Evolutionary conservation across 1,140 invertebrate genomes (phyloP), one percentile per base, ranked within the genome.

Genomic region (Diachasma alloeum): DNA sequence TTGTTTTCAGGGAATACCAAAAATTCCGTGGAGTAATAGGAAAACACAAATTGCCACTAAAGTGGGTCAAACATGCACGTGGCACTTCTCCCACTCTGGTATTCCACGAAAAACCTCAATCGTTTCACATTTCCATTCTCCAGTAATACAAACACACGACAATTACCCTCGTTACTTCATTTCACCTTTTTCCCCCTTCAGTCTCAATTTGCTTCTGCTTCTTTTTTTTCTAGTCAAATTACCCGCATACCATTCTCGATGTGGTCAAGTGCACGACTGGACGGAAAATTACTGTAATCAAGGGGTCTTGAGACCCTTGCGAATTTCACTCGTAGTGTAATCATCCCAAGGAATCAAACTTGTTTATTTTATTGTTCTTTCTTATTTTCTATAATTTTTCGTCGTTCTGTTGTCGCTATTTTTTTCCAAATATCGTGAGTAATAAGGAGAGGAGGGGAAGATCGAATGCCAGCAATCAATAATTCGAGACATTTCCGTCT

Each of bases 121-220:
- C 59, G 59, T 63, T 63, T 63, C 59, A 63, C 59, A 63, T 63
- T 63, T 63, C 59, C 59, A 63, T 63, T 63, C 59, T 63, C 59
- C 59, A 10, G 59, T 63, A 63, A 63, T 63, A 63, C 59, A 63
- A 63, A 63, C 59, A 63, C 59, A 63, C 59, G 59, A 31, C 59
- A 24, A 63, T 63, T 63, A 63, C 24, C 59, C 15, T 63, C 59
- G 59, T 63, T 63, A 63, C 59, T 63, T 63, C 59, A 63, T 63
- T 63, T 63, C 59, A 31, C 24, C 59, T 63, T 63, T 63, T 63
- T 31, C 31, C 24, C 59, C 59, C 59, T 63, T 63, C 59, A 31
- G 22, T 63, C 59, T 63, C 59, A 63, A 63, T 63, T 63, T 63
- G 59, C 24, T 26, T 63, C 11, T 26, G 6, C 24, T 15, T 11